Evolutionary conservation across 1,140 invertebrate species (phyloP).

Genomic region (Nasonia vitripennis): DNA sequence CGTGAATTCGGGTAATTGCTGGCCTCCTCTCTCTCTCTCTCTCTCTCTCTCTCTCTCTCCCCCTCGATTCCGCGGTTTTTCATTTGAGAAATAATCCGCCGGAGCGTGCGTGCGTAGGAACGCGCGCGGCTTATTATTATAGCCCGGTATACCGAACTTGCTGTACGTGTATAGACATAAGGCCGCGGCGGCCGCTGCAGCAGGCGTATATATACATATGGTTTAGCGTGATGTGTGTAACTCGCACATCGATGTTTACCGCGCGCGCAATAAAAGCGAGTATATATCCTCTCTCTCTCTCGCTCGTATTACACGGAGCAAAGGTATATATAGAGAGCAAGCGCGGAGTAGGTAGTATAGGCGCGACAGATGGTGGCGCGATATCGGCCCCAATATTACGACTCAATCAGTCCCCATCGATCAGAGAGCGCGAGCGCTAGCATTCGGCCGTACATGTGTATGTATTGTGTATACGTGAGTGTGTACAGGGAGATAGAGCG

Average conservation of each 20-base stretch:
- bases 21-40: not conserved
- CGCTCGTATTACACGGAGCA: not conserved
- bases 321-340: not conserved
- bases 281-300: not conserved
- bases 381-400: slow-evolving; percentile 67
- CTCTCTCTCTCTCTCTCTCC: not conserved
- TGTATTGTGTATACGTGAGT: not conserved
- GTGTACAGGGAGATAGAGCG: not conserved
- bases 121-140: slow-evolving; percentile 54
- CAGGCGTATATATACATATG: not conserved
- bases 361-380: slow-evolving; percentile 59
- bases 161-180: not conserved
- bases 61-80: not conserved
- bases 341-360: not conserved
- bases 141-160: not conserved
- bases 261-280: slow-evolving; percentile 61
- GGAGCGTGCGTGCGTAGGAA: not conserved
- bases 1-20: not conserved
- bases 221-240: slow-evolving; percentile 50
- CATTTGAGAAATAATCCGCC: too few species aligned
- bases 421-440: slow-evolving; percentile 54
- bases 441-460: not conserved
- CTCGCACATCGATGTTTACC: slow-evolving; percentile 64
- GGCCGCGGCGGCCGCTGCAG: not conserved
- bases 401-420: slow-evolving; percentile 71